These are phyloP conservation scores for Amphiduros pacificus DNA, from an alignment of 2,888 invertebrate species.

Conservation along the genomic window DNA sequence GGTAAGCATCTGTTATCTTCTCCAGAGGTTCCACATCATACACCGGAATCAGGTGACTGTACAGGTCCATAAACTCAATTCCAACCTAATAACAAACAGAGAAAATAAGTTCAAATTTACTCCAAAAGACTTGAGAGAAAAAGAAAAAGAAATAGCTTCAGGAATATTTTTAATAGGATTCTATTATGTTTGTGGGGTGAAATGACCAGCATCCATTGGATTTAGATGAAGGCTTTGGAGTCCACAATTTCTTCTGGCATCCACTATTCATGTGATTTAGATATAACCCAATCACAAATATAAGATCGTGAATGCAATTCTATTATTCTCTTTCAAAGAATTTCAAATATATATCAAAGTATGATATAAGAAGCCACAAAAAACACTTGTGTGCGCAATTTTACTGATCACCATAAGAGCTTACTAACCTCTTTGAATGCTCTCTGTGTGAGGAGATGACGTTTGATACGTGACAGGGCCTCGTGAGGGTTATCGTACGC, in stretches of 20 bases:
- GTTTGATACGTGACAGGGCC: conserved; percentile 96
- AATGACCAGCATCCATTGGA: too few relatives aligned
- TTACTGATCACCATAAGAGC: background rate
- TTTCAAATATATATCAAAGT: background rate
- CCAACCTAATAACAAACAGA: conserved; percentile 70
- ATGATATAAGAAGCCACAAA: background rate
- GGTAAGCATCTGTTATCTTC: conserved; percentile 98
- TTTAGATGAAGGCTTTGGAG: too few relatives aligned
- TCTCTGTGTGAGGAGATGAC: conserved; percentile 96
- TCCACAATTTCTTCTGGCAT: too few relatives aligned
- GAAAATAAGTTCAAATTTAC: too few relatives aligned
- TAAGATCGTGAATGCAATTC: too few relatives aligned
- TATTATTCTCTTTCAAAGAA: background rate
- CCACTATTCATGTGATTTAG: too few relatives aligned
- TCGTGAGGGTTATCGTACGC: conserved; percentile 99
- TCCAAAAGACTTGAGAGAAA: too few relatives aligned
- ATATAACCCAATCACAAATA: too few relatives aligned
- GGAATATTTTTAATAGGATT: too few relatives aligned
- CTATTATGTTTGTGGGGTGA: too few relatives aligned
- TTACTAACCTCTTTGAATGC: conserved; percentile 89
- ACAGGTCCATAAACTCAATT: conserved; percentile 99
- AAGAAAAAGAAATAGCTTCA: too few relatives aligned
- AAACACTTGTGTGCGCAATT: too few relatives aligned
- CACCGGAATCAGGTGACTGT: conserved; percentile 97
- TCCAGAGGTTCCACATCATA: conserved; percentile 99